Evolutionary conservation across 2,113 vertebrate genomes (phyloP).

Genomic region (Conger conger): DNA sequence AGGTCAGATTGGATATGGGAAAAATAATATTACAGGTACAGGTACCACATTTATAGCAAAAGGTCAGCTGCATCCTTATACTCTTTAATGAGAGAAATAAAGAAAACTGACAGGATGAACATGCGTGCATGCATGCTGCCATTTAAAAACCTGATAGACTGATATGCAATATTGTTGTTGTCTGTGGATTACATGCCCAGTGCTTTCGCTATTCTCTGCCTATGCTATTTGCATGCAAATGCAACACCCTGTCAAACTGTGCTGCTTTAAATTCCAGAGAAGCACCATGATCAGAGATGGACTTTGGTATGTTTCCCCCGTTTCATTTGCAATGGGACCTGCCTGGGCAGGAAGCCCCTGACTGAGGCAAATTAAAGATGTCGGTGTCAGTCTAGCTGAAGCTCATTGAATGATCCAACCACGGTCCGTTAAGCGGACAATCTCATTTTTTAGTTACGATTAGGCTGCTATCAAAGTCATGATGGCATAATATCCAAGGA

Average conservation of each 20-base stretch:
- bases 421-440: neutral
- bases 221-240: neutral
- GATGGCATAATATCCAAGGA: neutral
- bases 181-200: neutral
- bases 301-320: neutral
- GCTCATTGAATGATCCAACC: too few relatives aligned
- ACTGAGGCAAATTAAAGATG: neutral
- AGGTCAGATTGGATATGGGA: too few relatives aligned
- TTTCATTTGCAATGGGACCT: neutral
- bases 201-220: neutral
- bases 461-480: neutral
- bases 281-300: neutral
- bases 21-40: too few relatives aligned
- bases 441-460: neutral
- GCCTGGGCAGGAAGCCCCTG: neutral
- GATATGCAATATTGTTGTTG: neutral
- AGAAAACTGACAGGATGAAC: neutral
- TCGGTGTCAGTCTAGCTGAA: neutral
- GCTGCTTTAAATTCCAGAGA: neutral
- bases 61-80: too few relatives aligned
- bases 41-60: too few relatives aligned
- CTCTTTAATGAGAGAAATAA: too few relatives aligned
- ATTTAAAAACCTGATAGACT: neutral
- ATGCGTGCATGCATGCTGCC: too few relatives aligned
- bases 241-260: neutral